Evolutionary conservation across 2,113 vertebrate species (phyloP), one percentile per base, ranked within the genome.

Genomic region (Chloebia gouldiae): DNA sequence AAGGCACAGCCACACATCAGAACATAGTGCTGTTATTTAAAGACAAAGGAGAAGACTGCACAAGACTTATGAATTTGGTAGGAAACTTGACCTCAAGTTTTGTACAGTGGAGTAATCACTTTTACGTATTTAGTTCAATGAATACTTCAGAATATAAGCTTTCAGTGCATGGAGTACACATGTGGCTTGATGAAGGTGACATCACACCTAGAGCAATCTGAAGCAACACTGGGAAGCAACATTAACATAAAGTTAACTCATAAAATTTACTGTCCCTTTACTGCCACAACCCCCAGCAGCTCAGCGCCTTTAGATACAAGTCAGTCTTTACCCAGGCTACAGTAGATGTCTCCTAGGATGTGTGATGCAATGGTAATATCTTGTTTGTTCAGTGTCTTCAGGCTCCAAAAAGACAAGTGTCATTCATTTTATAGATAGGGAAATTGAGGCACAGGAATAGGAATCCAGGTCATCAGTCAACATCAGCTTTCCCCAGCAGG

Each of bases 1-100:
- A 45, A 39, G 91, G 92, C 95, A 92, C 96, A 90, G 92, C 93
- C 96, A 69, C 70, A 19, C 59, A 31, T 40, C 53, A 88, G 23
- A 84, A 61, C 70, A 33, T 0, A n/a, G 50, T 1, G 18, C 27
- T 84, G 79, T 11, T 39, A 37, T 33, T 93, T 89, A 93, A 69
- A 90, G 59, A 45, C 49, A 72, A 89, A 71, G 37, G 25, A 91
- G 73, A 94, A 84, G 40, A 49, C 70, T 72, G 33, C 39, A 69
- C 1, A 0, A 85, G 49, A 90, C 40, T 31, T 13, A 18, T 3
- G 13, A 69, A 68, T 79, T 66, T 49, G 10, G 21, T 7, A 79
- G 65, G 33, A 79, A 93, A 78, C 53, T n/a, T 1, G 7, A 65
- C 4, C 9, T 35, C 51, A 23, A 47, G 39, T 70, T 39, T 78